A percentile compares a stretch with the other conserved stretches of the same genome.
Evolutionary conservation across 2,797 vertebrate genomes (phyloP).

Genomic region (Paratrypauchen microcephalus): DNA sequence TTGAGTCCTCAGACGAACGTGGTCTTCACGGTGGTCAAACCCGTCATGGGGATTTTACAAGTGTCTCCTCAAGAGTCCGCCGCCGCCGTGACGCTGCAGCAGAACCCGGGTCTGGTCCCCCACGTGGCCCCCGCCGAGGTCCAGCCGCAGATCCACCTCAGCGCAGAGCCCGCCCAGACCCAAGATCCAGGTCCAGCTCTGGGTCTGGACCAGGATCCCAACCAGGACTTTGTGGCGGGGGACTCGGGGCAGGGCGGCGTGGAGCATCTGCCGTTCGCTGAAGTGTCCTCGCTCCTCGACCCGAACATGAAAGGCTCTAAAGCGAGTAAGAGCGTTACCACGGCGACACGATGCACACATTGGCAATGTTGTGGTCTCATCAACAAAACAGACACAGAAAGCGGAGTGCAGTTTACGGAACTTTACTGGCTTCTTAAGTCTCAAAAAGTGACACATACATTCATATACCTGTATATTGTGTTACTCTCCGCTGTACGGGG

Average conservation of each 20-base stretch:
- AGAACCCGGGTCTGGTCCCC: not conserved
- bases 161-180: not conserved
- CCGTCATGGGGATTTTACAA: slow-evolving; percentile 73
- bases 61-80: slow-evolving; percentile 60
- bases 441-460: too few species aligned
- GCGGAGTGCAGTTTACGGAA: too few species aligned
- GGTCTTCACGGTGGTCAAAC: slow-evolving; percentile 73
- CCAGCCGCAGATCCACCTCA: not conserved
- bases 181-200: not conserved
- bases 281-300: slow-evolving; percentile 81
- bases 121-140: not conserved
- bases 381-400: too few species aligned
- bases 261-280: slow-evolving; percentile 72
- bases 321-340: slow-evolving; percentile 69
- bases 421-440: too few species aligned
- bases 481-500: too few species aligned
- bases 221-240: not conserved
- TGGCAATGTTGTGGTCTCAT: too few species aligned
- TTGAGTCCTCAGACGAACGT: slow-evolving; percentile 72
- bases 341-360: too few species aligned
- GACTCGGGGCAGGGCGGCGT: not conserved
- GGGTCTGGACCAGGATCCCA: not conserved
- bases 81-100: not conserved
- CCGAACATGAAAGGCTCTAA: slow-evolving; percentile 86
- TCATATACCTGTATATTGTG: too few species aligned